Percentiles rank a stretch among this genome's conserved stretches.
These are phyloP conservation scores for Remorina albescens DNA, from an alignment of 2,797 vertebrate genomes.

Conservation along the genomic window DNA sequence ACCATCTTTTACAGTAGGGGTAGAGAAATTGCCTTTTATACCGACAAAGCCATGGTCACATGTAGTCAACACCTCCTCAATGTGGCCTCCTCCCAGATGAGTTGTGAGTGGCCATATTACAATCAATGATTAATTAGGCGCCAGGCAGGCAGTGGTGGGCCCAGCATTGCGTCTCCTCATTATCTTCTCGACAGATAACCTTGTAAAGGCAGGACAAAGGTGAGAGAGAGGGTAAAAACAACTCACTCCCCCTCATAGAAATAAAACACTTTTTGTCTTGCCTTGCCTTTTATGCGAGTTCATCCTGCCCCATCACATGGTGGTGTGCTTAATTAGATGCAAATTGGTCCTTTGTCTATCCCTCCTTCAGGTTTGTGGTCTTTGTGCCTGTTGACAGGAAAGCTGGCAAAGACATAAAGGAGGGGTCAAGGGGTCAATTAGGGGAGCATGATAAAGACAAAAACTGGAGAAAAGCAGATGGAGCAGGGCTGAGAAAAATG, in stretches of 20 bases:
- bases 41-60: conserved; percentile 59
- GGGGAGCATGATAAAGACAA: conserved; percentile 53
- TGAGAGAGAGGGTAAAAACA: conserved; percentile 42
- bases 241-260: conserved; percentile 50
- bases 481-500: neutral
- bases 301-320: conserved; percentile 54
- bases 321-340: conserved; percentile 79
- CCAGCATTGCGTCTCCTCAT: conserved; percentile 77
- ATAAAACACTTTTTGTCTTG: conserved; percentile 45
- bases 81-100: conserved; percentile 83
- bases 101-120: conserved; percentile 86
- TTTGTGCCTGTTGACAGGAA: conserved; percentile 72
- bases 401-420: conserved; percentile 59
- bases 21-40: conserved; percentile 35
- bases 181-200: conserved; percentile 87
- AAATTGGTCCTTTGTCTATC: conserved; percentile 79
- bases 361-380: conserved; percentile 49
- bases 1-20: conserved; percentile 20
- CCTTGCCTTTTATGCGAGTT: conserved; percentile 48
- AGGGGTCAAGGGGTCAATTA: conserved; percentile 66
- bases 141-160: conserved; percentile 76
- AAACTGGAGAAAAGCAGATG: conserved; percentile 9
- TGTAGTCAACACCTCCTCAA: conserved; percentile 63
- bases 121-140: conserved; percentile 90
- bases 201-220: conserved; percentile 81